Evolutionary conservation across 2,888 invertebrate species (phyloP), one percentile per base, ranked within the genome.

Genomic region (Coremacera marginata): DNA sequence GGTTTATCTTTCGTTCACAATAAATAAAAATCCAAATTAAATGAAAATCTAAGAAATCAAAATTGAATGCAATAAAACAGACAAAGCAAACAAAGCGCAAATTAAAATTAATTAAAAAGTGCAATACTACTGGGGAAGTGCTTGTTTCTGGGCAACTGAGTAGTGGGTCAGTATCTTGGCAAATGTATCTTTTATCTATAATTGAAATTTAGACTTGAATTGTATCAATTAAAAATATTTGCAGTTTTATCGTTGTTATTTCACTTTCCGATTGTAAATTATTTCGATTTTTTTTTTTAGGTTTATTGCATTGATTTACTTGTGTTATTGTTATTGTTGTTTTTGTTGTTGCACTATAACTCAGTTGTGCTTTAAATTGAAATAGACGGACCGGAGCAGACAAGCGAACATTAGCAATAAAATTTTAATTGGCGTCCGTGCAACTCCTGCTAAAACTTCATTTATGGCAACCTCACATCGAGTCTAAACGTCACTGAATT

Each of bases 341-440:
- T 16, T 62, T 83, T 85, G 85, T 85, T 83, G 85, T 85, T 85
- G 86, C 85, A 85, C 85, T 83, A 84, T 14, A 44, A 70, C 51
- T 60, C 57, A 44, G 44, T 44, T 44, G 4, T 78, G 81, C 83
- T 84, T 85, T 85, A 85, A 84, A 85, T 84, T 85, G 85, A 76
- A 71, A 85, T 83, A 84, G 84, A 79, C 76, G 44, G 85, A 85
- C 84, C 84, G 84, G 80, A 83, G 78, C 83, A 82, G 82, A 84
- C 85, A 85, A 79, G 82, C 84, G 80, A 81, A 82, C 84, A 85
- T 84, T 85, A 85, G 85, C 85, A 85, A 85, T 85, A 85, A 85
- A 85, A 85, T 84, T 85, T 84, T 85, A 85, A 85, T 85, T 85
- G 84, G 85, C 81, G 83, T 80, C 78, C 81, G 81, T 80, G 52